Conservation (phyloP, 1,140 invertebrate species). For the Drosophila nikananu region DNA sequence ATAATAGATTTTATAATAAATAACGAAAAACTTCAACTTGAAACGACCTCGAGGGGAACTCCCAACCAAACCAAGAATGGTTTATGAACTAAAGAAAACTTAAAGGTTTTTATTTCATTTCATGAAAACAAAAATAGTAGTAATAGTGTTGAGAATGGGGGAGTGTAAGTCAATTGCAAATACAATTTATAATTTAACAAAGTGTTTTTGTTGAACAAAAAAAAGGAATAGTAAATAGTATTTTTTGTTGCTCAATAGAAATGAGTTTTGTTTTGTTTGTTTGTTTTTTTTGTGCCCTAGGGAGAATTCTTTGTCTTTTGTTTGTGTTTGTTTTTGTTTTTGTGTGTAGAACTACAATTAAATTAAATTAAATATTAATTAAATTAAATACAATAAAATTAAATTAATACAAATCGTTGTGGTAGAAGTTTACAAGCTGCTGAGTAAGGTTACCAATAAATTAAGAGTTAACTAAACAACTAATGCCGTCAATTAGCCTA, state of each 20-base stretch:
- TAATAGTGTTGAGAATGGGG: slow-evolving; percentile 10
- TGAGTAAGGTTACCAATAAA: slow-evolving; percentile 66
- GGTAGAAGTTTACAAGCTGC: slow-evolving; percentile 46
- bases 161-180: slow-evolving; percentile 31
- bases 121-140: slow-evolving; percentile 69
- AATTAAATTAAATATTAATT: slow-evolving; percentile 53
- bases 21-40: slow-evolving; percentile 83
- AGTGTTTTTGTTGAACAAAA: slow-evolving; percentile 78
- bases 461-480: slow-evolving; percentile 43
- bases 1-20: slow-evolving; percentile 65
- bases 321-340: slow-evolving; percentile 24
- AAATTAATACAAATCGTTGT: slow-evolving; percentile 80
- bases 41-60: slow-evolving; percentile 42
- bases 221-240: slow-evolving; percentile 61
- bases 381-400: slow-evolving; percentile 55
- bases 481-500: slow-evolving; percentile 25
- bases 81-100: slow-evolving; percentile 71
- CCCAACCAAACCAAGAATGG: slow-evolving; percentile 39
- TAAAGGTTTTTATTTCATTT: slow-evolving; percentile 81
- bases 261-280: slow-evolving; percentile 40
- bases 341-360: slow-evolving; percentile 26
- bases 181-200: slow-evolving; percentile 49
- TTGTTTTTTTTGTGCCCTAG: slow-evolving; percentile 72
- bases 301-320: slow-evolving; percentile 84
- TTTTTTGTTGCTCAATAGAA: slow-evolving; percentile 28